These are phyloP conservation scores for Nesidiocoris tenuis DNA, from an alignment of 2,888 invertebrate species.

Conservation along the genomic window DNA sequence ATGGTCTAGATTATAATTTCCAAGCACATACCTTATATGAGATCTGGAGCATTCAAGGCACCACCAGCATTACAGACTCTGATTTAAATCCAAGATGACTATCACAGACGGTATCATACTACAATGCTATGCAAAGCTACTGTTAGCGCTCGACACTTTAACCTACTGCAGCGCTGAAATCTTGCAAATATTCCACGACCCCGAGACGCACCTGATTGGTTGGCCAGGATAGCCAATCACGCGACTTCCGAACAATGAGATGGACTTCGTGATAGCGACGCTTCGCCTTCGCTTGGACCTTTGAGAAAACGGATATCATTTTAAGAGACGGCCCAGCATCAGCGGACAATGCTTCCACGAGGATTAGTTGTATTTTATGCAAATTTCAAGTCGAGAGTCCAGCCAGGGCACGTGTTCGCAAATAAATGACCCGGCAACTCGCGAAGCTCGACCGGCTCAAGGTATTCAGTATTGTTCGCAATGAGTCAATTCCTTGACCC, in stretches of 20 bases:
- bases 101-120: too few relatives aligned
- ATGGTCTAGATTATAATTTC: too few relatives aligned
- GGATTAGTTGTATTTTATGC: slow-evolving; percentile 43
- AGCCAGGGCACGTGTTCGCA: slow-evolving; percentile 38
- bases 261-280: slow-evolving; percentile 38
- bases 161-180: too few relatives aligned
- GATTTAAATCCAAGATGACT: too few relatives aligned
- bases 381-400: slow-evolving; percentile 11
- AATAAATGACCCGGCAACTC: slow-evolving; percentile 39
- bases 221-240: slow-evolving; percentile 27
- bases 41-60: too few relatives aligned
- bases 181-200: too few relatives aligned
- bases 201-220: slow-evolving; percentile 36
- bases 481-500: slow-evolving; percentile 43
- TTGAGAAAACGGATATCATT: slow-evolving; percentile 16
- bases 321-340: slow-evolving; percentile 28
- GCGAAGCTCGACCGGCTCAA: too few relatives aligned
- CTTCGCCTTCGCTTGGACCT: too few relatives aligned
- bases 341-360: slow-evolving; percentile 28
- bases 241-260: slow-evolving; percentile 37
- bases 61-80: too few relatives aligned
- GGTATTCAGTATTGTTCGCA: slow-evolving; percentile 44
- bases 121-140: too few relatives aligned
- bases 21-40: too few relatives aligned
- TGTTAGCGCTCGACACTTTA: too few relatives aligned